A percentile compares a stretch with the other conserved stretches of the same genome.
phyloP scores from a whole-genome alignment of 92 coral and sea anemone species.

The Phenganax stokvisi region DNA sequence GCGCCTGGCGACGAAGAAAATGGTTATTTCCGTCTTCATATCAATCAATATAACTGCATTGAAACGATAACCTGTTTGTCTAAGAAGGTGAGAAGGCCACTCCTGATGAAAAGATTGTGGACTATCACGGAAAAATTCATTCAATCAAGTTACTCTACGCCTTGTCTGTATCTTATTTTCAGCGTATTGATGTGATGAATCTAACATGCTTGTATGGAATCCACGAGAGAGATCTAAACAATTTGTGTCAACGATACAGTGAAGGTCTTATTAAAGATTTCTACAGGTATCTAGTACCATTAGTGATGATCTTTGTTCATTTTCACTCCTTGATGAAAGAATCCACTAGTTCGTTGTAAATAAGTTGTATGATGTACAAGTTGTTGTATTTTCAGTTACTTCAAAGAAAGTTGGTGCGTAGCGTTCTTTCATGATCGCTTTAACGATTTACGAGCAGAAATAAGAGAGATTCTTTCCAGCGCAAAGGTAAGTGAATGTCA shows the following conservation, averaged over 20 bases:
- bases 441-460: conserved; percentile 89
- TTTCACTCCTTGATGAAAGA: background rate
- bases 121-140: background rate
- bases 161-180: background rate
- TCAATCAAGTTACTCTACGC: background rate
- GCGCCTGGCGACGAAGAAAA: conserved; percentile 56
- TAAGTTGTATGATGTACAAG: background rate
- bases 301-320: background rate
- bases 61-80: conserved; percentile 91
- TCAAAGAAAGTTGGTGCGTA: conserved; percentile 95
- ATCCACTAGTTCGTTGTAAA: background rate
- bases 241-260: conserved; percentile 72
- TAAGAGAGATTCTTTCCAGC: conserved; percentile 76
- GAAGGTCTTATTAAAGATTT: conserved; percentile 83
- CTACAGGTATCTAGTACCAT: conserved; percentile 61
- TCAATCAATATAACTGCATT: conserved; percentile 73
- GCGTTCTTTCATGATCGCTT: conserved; percentile 97
- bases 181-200: conserved; percentile 78
- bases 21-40: conserved; percentile 90
- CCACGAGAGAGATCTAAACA: conserved; percentile 88
- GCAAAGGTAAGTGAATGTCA: conserved; percentile 62
- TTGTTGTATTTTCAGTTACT: conserved; percentile 56
- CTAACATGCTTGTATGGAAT: conserved; percentile 83
- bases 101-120: background rate
- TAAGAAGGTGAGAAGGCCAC: conserved; percentile 52